These are phyloP conservation scores for Scomber scombrus DNA, from an alignment of 2,113 vertebrate species.

Conservation along the genomic window DNA sequence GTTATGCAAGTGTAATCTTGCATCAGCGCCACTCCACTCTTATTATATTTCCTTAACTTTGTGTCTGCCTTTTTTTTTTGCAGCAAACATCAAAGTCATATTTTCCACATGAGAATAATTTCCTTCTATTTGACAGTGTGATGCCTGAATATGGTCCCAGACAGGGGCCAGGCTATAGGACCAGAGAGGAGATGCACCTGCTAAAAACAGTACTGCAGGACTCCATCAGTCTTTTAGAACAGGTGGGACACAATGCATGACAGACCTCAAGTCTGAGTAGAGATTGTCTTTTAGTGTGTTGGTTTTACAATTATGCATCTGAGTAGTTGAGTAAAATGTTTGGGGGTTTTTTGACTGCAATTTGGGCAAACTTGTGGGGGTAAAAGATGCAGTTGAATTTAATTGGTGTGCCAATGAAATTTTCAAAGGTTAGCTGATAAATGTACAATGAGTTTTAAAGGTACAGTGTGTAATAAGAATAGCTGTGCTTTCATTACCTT, in stretches of 20 bases:
- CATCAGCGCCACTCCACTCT: not conserved
- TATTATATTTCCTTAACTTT: not conserved
- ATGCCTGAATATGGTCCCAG: slow-evolving; percentile 64
- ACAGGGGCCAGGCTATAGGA: slow-evolving; percentile 45
- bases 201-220: slow-evolving; percentile 92
- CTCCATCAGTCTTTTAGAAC: slow-evolving; percentile 93
- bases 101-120: not conserved
- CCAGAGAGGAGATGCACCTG: slow-evolving; percentile 72
- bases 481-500: too few species aligned
- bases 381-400: too few species aligned
- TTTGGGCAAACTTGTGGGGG: too few species aligned
- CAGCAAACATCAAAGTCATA: not conserved
- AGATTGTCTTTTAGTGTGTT: not conserved
- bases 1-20: slow-evolving; percentile 40
- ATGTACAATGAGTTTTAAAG: too few species aligned
- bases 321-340: too few species aligned
- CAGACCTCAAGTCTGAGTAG: not conserved
- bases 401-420: too few species aligned
- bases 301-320: too few species aligned
- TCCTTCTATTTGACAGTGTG: slow-evolving; percentile 57
- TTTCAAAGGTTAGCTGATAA: too few species aligned
- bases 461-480: too few species aligned
- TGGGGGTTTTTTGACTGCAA: too few species aligned
- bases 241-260: slow-evolving; percentile 76
- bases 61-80: not conserved